phyloP scores from a whole-genome alignment of 2,888 invertebrate genomes.

The Trissolcus japonicus region DNA sequence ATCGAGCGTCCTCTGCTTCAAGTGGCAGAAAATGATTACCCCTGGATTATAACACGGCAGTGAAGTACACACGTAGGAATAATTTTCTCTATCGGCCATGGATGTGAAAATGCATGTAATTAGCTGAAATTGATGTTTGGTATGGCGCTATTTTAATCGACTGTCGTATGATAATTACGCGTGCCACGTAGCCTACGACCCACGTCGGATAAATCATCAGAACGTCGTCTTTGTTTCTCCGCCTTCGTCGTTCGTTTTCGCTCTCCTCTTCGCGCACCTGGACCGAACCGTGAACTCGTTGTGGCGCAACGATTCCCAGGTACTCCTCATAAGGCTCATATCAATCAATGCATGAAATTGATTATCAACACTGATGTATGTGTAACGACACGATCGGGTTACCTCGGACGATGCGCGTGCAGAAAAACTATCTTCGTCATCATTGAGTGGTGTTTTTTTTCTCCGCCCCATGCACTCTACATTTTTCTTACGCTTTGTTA shows the following conservation, averaged over 20 bases:
- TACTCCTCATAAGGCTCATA: constrained; percentile 72
- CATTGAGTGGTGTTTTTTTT: neutral
- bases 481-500: too few relatives aligned
- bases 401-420: neutral
- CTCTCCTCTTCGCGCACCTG: constrained; percentile 39
- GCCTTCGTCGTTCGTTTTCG: constrained; percentile 21
- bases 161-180: constrained; percentile 75
- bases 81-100: constrained; percentile 66
- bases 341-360: constrained; percentile 74
- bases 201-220: constrained; percentile 72
- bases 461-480: too few relatives aligned
- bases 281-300: constrained; percentile 49
- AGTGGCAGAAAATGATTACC: constrained; percentile 65
- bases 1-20: constrained; percentile 60
- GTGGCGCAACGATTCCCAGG: constrained; percentile 67
- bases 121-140: constrained; percentile 74
- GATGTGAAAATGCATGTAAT: constrained; percentile 75
- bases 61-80: constrained; percentile 55
- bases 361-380: constrained; percentile 63
- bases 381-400: constrained; percentile 44
- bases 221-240: constrained; percentile 47
- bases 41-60: constrained; percentile 49
- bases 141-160: constrained; percentile 74
- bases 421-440: neutral
- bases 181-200: constrained; percentile 70